Conservation (phyloP, 2,888 invertebrate species). For the Dryococelus australis region DNA sequence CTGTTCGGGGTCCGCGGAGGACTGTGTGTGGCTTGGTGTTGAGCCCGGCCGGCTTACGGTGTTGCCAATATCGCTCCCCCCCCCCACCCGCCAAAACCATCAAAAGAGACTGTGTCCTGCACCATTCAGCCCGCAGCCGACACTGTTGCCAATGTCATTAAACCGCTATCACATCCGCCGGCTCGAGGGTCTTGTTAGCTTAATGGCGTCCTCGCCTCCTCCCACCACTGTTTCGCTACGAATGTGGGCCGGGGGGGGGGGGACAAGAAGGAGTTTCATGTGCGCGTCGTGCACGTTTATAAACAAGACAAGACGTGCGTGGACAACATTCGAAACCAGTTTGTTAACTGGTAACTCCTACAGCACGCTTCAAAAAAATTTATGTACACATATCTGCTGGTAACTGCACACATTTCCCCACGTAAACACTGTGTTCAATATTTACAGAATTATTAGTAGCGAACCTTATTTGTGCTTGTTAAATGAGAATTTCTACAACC, state of each 20-base stretch:
- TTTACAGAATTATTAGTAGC: too few relatives aligned
- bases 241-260: neutral
- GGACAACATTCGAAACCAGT: neutral
- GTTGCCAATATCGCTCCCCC: neutral
- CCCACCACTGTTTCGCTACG: neutral
- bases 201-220: neutral
- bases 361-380: too few relatives aligned
- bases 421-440: too few relatives aligned
- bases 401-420: too few relatives aligned
- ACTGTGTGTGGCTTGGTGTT: neutral
- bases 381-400: too few relatives aligned
- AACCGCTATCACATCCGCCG: neutral
- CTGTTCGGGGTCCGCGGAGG: neutral
- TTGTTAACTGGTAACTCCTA: too few relatives aligned
- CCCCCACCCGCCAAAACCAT: too few relatives aligned
- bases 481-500: too few relatives aligned
- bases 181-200: neutral
- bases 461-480: too few relatives aligned
- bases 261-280: neutral
- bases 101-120: too few relatives aligned
- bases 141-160: slow-evolving; percentile 9
- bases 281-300: neutral
- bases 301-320: neutral
- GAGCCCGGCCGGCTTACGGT: neutral
- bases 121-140: neutral